Evolutionary conservation across 2,113 vertebrate species (phyloP).

Genomic region (Neolamprologus falcicula): DNA sequence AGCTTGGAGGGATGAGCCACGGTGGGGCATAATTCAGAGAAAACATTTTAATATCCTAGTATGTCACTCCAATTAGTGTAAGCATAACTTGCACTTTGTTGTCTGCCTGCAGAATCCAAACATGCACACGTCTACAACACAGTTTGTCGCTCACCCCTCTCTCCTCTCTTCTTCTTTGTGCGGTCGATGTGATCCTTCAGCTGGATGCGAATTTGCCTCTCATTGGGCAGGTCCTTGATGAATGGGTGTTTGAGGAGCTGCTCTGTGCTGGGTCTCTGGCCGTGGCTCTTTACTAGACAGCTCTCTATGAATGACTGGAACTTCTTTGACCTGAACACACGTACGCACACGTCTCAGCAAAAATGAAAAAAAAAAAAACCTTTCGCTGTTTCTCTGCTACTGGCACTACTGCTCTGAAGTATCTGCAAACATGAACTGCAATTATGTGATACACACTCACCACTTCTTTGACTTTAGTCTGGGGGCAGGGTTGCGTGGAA

Average conservation of each 20-base stretch:
- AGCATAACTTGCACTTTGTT: not conserved
- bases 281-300: conserved; percentile 90
- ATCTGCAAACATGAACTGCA: not conserved
- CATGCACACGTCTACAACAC: not conserved
- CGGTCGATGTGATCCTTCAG: conserved; percentile 98
- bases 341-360: not conserved
- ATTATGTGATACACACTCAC: conserved; percentile 67
- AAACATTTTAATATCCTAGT: not conserved
- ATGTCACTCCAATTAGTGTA: not conserved
- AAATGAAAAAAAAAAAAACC: not conserved
- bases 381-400: accelerated
- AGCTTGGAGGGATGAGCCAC: not conserved
- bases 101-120: not conserved
- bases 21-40: not conserved
- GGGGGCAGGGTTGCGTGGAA: conserved; percentile 90
- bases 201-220: conserved; percentile 93
- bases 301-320: conserved; percentile 95
- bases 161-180: conserved; percentile 93
- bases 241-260: conserved; percentile 91
- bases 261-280: conserved; percentile 85
- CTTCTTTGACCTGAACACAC: conserved; percentile 85
- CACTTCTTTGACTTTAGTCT: conserved; percentile 96
- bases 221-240: conserved; percentile 87
- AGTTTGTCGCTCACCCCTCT: conserved; percentile 76
- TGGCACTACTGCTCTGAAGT: not conserved